Base-by-base conservation (phyloP, 2,797 vertebrate species). In the Miichthys miiuy region DNA sequence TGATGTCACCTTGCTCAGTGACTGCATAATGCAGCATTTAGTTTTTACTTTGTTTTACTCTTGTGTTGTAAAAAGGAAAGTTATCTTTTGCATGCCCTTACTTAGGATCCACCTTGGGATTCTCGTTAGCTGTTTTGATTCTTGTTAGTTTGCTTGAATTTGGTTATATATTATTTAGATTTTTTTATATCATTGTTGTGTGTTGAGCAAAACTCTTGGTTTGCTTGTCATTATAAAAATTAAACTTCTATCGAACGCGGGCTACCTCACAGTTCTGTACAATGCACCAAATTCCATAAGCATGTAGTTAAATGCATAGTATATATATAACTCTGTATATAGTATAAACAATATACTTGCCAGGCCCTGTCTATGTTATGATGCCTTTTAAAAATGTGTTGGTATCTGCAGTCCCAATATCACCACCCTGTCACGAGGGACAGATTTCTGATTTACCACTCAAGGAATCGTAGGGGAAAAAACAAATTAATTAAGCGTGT, bases 1-100 rank as follows among this genome's bases (percentile, higher is more conserved):
- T 73, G 63, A 80, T 42, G 62, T 58, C 65, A 79, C 50, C 52
- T 20, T 4, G 25, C 56, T 38, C 9, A 12, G 44, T 34, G 42
- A 48, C 27, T 56, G 12, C 17, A 34, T 44, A 62, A 72, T 56
- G 62, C 67, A 72, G 79, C 23, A 34, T 57, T 70, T 42, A 52
- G 8, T 48, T 63, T 63, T 47, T 12, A 68, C 23, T 58, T 21
- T 44, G 6, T 14, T n/a, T n/a, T n/a, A n/a, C n/a, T n/a, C 18
- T 56, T 66, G 16, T 68, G 72, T 17, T 52, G 42, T 25, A 7
- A 48, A 50, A 73, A 2, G 6, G 12, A 57, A 57, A 27, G 12
- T 20, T 60, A 42, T 21, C 1, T 41, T 68, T 67, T 41, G 25
- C 44, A 46, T 69, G 18, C 34, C 5, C 11, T 64, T 58, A 17